Conservation (phyloP, 2,113 vertebrate species). For the Lota lota region DNA sequence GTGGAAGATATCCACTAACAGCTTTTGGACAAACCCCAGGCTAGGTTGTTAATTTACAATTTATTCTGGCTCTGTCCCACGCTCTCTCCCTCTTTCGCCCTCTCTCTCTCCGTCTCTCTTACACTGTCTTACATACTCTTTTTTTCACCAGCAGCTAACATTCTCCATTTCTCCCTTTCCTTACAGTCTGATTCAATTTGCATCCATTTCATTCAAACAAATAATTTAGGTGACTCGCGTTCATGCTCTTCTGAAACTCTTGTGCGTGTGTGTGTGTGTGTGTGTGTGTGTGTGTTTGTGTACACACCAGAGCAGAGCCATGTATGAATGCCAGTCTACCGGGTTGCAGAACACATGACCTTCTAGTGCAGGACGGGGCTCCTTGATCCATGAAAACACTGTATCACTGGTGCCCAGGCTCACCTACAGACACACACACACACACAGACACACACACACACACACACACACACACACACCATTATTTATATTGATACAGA, state of each 20-base stretch:
- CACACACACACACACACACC: constrained; percentile 4
- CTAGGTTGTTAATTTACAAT: not conserved
- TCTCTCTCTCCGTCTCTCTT: not conserved
- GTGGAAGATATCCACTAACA: not conserved
- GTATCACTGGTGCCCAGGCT: constrained; percentile 93
- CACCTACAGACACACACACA: constrained; percentile 38
- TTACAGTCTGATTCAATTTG: no score
- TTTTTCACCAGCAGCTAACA: not conserved
- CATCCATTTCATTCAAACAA: no score
- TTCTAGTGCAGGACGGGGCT: constrained; percentile 82
- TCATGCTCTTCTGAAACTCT: not conserved
- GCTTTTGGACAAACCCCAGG: not conserved
- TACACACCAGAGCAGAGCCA: constrained; percentile 90
- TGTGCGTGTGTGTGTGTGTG: not conserved
- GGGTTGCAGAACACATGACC: constrained; percentile 90
- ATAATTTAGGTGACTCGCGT: no score
- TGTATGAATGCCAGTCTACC: constrained; percentile 77
- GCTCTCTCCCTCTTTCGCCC: not conserved
- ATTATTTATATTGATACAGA: no score
- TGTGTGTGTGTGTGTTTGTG: not conserved
- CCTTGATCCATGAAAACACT: constrained; percentile 87
- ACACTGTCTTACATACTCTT: not conserved
- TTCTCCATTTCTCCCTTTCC: no score
- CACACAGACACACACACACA: constrained; percentile 10
- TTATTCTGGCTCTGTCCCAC: not conserved